Conservation (phyloP, 2,113 vertebrate species). For the Tauraco erythrolophus region DNA sequence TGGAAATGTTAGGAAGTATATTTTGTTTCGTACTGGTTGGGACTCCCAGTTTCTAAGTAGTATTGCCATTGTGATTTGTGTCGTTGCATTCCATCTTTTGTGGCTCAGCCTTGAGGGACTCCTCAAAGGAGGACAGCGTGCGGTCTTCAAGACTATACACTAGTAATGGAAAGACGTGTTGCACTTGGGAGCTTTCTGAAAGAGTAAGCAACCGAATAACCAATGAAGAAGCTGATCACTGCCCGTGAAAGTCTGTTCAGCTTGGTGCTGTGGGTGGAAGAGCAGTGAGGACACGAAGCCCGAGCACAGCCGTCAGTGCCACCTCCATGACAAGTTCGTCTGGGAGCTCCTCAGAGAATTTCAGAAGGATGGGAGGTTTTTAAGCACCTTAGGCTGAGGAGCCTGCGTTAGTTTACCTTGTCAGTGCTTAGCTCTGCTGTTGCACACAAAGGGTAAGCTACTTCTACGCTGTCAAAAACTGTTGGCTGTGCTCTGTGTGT, state of each 20-base stretch:
- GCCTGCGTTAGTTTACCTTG: neutral
- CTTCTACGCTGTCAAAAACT: neutral
- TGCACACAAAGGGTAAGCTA: neutral
- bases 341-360: neutral
- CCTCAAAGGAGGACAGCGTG: neutral
- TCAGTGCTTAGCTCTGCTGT: neutral
- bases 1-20: neutral
- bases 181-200: neutral
- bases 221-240: neutral
- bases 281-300: neutral
- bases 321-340: neutral
- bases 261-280: neutral
- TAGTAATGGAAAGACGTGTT: neutral
- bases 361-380: neutral
- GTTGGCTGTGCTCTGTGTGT: fast-evolving
- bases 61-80: neutral
- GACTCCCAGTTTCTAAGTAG: neutral
- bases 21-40: neutral
- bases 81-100: neutral
- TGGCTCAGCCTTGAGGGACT: fast-evolving
- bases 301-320: neutral
- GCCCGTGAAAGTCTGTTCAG: fast-evolving
- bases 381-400: neutral
- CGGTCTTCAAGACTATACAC: neutral
- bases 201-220: neutral